Evolutionary conservation across 2,888 invertebrate genomes (phyloP).

Genomic region (Thumatha senex): DNA sequence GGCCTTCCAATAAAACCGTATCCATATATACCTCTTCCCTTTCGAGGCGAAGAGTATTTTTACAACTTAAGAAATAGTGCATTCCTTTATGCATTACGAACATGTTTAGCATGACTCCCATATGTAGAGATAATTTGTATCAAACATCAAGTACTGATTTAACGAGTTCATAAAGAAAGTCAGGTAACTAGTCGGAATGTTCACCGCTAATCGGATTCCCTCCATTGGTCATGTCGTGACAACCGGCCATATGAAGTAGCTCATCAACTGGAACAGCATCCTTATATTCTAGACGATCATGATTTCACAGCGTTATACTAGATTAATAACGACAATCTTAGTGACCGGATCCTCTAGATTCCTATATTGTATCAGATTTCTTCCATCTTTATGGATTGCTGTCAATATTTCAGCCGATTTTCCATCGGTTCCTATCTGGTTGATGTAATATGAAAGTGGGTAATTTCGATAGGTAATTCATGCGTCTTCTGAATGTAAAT

Average conservation of each 20-base stretch:
- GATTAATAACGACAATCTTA: constrained; percentile 64
- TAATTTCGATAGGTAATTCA: constrained; percentile 26
- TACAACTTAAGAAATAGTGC: constrained; percentile 3
- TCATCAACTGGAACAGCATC: constrained; percentile 18
- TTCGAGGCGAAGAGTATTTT: constrained; percentile 8
- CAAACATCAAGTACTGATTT: constrained; percentile 12
- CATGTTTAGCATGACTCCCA: constrained; percentile 9
- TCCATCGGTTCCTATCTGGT: constrained; percentile 42
- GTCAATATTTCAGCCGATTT: constrained; percentile 48
- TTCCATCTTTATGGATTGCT: constrained; percentile 50
- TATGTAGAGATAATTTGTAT: constrained; percentile 16
- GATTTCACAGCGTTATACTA: constrained; percentile 49
- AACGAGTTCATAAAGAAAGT: constrained; percentile 39
- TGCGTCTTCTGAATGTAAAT: constrained; percentile 11
- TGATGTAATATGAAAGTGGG: constrained; percentile 40
- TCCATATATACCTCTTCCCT: constrained; percentile 25
- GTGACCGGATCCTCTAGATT: constrained; percentile 69
- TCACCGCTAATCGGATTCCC: constrained; percentile 32
- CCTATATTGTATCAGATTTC: constrained; percentile 65
- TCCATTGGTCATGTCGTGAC: constrained; percentile 38
- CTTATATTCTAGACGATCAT: constrained; percentile 32
- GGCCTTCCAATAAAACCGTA: constrained; percentile 22
- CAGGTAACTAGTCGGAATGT: constrained; percentile 45
- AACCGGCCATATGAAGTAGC: constrained; percentile 34
- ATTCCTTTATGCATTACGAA: constrained; percentile 4